Evolutionary conservation across 1,140 invertebrate genomes (phyloP).

Genomic region (Rhopalosiphum maidis): DNA sequence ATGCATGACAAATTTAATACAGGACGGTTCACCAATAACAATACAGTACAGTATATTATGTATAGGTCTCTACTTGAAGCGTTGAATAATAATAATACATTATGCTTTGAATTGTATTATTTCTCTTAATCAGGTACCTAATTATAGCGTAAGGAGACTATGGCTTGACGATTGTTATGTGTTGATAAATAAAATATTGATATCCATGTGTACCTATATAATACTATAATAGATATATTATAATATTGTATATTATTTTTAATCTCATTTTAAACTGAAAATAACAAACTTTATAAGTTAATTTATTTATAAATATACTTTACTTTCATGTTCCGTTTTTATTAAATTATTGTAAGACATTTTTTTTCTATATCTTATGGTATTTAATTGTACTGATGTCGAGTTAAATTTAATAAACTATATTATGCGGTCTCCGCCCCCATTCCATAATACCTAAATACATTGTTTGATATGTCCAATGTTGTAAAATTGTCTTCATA

Average conservation of each 20-base stretch:
- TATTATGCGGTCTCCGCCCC: too few species aligned
- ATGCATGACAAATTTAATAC: constrained; percentile 44
- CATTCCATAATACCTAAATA: neutral
- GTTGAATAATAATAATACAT: constrained; percentile 4
- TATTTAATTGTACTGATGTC: too few species aligned
- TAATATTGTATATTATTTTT: neutral
- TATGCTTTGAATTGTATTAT: constrained; percentile 12
- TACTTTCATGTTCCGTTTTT: neutral
- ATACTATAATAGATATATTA: too few species aligned
- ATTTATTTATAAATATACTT: neutral
- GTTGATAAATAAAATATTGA: neutral
- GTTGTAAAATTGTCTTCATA: too few species aligned
- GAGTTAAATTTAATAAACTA: too few species aligned
- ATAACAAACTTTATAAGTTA: neutral
- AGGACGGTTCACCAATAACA: constrained; percentile 1
- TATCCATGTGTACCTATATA: neutral
- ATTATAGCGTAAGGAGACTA: neutral
- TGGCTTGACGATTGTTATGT: neutral
- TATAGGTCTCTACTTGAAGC: neutral
- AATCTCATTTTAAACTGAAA: neutral
- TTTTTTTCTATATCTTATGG: too few species aligned
- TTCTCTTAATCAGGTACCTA: neutral
- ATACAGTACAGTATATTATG: neutral
- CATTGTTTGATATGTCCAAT: too few species aligned
- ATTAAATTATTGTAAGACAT: neutral